These are phyloP conservation scores for Hippocampus zosterae DNA, from an alignment of 2,113 vertebrate species.

Conservation along the genomic window DNA sequence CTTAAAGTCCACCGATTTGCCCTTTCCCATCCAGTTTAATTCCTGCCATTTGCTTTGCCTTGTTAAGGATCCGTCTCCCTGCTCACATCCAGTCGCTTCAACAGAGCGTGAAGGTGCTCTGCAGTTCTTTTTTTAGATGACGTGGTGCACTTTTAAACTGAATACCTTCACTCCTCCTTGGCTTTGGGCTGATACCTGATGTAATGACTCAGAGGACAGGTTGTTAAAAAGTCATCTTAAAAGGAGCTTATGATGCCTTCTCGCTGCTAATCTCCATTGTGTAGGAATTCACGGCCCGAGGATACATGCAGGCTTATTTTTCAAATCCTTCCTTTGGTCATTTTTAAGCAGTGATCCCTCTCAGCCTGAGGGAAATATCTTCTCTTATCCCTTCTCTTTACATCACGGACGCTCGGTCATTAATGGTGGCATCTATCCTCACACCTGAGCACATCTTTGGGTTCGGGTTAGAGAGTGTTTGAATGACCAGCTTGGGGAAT, in stretches of 20 bases:
- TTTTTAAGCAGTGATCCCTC: constrained; percentile 44
- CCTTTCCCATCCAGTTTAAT: constrained; percentile 58
- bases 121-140: constrained; percentile 22
- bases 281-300: constrained; percentile 62
- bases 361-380: constrained; percentile 50
- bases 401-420: constrained; percentile 43
- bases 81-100: constrained; percentile 40
- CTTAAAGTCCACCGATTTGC: constrained; percentile 63
- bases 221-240: constrained; percentile 56
- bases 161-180: neutral
- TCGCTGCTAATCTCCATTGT: constrained; percentile 57
- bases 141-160: constrained; percentile 2
- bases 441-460: constrained; percentile 48
- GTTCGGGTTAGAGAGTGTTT: constrained; percentile 30
- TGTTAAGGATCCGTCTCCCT: constrained; percentile 47
- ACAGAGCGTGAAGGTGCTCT: constrained; percentile 43
- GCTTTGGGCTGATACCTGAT: constrained; percentile 23
- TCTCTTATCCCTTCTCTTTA: constrained; percentile 36
- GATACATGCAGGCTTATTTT: constrained; percentile 62
- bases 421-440: constrained; percentile 54
- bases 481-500: constrained; percentile 15
- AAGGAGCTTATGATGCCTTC: constrained; percentile 43
- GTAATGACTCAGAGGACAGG: constrained; percentile 34
- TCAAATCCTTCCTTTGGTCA: constrained; percentile 65
- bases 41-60: constrained; percentile 54